Percentiles rank a stretch among this genome's conserved stretches.
Evolutionary conservation across 2,797 vertebrate genomes (phyloP).

Genomic region (Cuculus canorus): DNA sequence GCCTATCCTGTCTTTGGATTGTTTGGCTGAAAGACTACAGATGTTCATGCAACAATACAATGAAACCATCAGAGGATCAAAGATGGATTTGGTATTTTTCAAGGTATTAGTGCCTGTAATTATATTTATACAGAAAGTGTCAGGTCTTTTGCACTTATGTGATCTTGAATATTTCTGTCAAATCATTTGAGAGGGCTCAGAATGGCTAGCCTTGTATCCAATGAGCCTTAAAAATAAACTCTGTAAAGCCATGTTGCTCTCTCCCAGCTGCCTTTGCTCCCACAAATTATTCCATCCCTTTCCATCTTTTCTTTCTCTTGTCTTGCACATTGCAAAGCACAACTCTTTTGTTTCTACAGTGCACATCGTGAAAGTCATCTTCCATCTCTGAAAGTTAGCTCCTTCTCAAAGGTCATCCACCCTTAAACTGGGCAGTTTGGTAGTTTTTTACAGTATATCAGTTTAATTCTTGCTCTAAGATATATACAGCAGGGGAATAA

Average conservation of each 20-base stretch:
- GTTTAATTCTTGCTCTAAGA: neutral
- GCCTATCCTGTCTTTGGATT: slow-evolving; percentile 80
- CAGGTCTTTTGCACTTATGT: neutral
- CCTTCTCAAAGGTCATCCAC: neutral
- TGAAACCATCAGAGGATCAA: slow-evolving; percentile 80
- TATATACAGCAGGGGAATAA: neutral
- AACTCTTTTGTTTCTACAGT: neutral
- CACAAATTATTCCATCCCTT: neutral
- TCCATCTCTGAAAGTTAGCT: neutral
- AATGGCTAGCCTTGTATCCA: neutral
- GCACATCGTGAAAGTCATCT: neutral
- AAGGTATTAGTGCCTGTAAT: slow-evolving; percentile 72
- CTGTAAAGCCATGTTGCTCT: neutral
- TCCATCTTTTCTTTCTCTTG: neutral
- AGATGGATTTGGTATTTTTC: slow-evolving; percentile 89
- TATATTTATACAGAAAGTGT: neutral
- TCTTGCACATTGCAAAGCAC: neutral
- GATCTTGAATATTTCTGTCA: neutral
- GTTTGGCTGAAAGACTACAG: slow-evolving; percentile 77
- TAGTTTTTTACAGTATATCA: neutral
- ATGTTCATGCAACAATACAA: slow-evolving; percentile 84
- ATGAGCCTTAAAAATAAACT: neutral
- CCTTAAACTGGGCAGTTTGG: neutral
- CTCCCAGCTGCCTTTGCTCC: neutral
- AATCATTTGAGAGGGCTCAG: neutral